Evolutionary conservation across 2,888 invertebrate genomes (phyloP), one percentile per base, ranked within the genome.

Genomic region (Gasteruption jaculator): DNA sequence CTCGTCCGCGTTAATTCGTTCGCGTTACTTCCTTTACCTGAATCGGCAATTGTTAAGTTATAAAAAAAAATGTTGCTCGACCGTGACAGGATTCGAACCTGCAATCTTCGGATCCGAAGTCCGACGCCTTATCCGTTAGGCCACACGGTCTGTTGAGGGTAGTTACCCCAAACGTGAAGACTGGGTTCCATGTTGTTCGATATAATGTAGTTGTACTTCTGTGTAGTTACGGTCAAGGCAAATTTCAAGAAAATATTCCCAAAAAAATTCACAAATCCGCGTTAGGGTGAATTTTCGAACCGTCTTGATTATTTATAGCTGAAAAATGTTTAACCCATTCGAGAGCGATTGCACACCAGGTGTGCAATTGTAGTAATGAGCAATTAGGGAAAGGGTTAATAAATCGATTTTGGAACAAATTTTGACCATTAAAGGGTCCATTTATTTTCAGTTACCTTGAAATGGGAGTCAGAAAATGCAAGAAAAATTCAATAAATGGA

Each of bases 41-140:
- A 26, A 16, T 29, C 8, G 15, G 27, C n/a, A n/a, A n/a, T n/a
- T n/a, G n/a, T n/a, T n/a, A n/a, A n/a, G n/a, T 30, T 11, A 40
- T 31, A 32, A 15, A 48, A 50, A 51, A 61, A 54, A 56, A 57
- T 52, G 45, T 20, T 30, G 15, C 24, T 54, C 65, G 66, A 71
- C 69, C 70, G 71, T 69, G 71, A 71, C 71, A 71, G 71, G 71
- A 72, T 68, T 72, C 71, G 71, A 71, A 71, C 71, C 71, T 71
- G 71, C 71, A 71, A 71, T 72, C 71, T 71, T 71, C 71, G 71
- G 71, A 72, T 72, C 68, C 71, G 72, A 72, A 72, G 71, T 71
- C 71, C 71, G 71, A 71, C 70, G 71, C 71, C 71, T 71, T 71
- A 71, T 71, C 71, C 71, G 65, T 72, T 71, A 71, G 72, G 71